These are phyloP conservation scores for Drosophila auraria DNA, from an alignment of 1,140 invertebrate genomes.

Conservation along the genomic window DNA sequence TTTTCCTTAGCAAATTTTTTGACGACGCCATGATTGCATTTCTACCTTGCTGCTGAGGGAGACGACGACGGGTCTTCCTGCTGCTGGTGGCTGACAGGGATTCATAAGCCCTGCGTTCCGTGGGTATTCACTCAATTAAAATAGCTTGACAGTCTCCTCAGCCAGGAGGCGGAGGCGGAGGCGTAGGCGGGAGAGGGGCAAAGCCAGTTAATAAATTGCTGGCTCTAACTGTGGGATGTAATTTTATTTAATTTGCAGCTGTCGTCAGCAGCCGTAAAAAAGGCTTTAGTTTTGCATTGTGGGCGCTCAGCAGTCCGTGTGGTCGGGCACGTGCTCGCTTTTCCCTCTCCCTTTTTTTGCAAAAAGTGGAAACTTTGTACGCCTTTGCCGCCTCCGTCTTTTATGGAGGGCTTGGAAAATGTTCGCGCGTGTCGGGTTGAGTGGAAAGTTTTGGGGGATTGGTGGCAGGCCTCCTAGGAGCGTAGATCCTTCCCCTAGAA, in stretches of 20 bases:
- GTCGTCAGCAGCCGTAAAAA: constrained; percentile 80
- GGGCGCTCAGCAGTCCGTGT: constrained; percentile 45
- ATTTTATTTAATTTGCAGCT: constrained; percentile 81
- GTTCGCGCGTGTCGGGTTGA: constrained; percentile 46
- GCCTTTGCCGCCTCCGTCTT: constrained; percentile 5
- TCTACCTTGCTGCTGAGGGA: constrained; percentile 5
- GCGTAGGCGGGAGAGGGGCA: neutral
- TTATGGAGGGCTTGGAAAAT: constrained; percentile 38
- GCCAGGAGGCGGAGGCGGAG: neutral
- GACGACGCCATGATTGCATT: constrained; percentile 42
- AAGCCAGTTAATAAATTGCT: constrained; percentile 77
- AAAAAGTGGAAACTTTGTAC: constrained; percentile 52
- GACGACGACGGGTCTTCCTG: constrained; percentile 20
- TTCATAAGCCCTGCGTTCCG: constrained; percentile 30
- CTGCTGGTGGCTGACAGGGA: constrained; percentile 27
- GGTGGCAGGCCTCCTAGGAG: neutral
- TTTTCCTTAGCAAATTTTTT: constrained; percentile 22
- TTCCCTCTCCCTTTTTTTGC: neutral
- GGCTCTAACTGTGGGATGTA: constrained; percentile 64
- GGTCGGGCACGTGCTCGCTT: constrained; percentile 41
- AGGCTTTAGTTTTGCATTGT: constrained; percentile 77
- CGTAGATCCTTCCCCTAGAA: constrained; percentile 21
- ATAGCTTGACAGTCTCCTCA: constrained; percentile 15
- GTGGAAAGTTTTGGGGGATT: constrained; percentile 37
- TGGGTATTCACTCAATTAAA: constrained; percentile 48